Base-by-base conservation (phyloP, 1,140 invertebrate genomes). In the Drosophila tropicalis region DNA sequence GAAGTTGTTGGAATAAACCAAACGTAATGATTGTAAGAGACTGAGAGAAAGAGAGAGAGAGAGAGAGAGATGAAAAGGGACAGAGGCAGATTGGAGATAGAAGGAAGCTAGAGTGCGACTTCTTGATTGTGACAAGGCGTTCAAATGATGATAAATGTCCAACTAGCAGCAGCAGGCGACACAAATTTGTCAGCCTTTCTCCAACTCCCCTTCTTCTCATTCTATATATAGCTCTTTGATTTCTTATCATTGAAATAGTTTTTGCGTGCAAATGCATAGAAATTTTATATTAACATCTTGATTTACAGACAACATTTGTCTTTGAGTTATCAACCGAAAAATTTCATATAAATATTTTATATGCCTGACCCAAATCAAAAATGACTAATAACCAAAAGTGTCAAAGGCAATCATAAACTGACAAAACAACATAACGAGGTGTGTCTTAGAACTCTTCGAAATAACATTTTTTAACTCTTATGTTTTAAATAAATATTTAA, bases 321-420 rank as follows among this genome's bases (percentile, higher is more conserved):
- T 79, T 68, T 87, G 71, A 65, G 74, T 67, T 82, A 51, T 51
- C 44, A 51, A 51, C 44, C 44, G 9, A 51, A 32, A 82, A 72
- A 86, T 82, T 87, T 39, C 36, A 79, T 73, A 82, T 87, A 83
- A 83, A 83, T 87, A 86, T 83, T 85, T 51, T 51, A 51, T 78
- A 75, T 80, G 62, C 34, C 51, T 68, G 44, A 85, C 76, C 82
- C 82, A 87, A 82, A 87, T 87, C 83, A 86, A 82, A 71, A 70
- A 19, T 75, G 72, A 60, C 72, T 63, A 76, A 61, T 61, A 76
- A 47, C 76, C 7, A 36, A 32, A 87, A 83, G 79, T 86, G 82
- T 79, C 82, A 72, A 62, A 75, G 66, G 44, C 64, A 76, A 34
- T 29, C 60, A 44, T 36, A 15, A 44, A 32, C 61, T 62, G 17